These are phyloP conservation scores for Drosophila elegans DNA, from an alignment of 1,140 invertebrate genomes.

Conservation along the genomic window DNA sequence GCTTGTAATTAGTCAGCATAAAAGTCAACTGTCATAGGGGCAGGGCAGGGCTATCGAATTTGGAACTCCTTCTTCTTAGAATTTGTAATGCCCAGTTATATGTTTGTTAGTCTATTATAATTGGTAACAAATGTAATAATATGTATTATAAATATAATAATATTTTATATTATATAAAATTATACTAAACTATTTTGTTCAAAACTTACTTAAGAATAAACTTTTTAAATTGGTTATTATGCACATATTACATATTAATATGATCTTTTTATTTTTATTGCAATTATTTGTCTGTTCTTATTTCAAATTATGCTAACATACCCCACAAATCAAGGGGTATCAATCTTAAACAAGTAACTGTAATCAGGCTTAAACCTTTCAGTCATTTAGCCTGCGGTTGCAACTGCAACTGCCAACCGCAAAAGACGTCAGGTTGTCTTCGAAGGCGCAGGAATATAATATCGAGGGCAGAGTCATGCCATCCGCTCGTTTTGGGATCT, in stretches of 20 bases:
- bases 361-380: constrained; percentile 56
- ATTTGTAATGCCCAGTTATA: background rate
- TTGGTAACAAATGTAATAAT: too few relatives aligned
- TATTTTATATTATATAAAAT: too few relatives aligned
- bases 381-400: constrained; percentile 51
- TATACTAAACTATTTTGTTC: too few relatives aligned
- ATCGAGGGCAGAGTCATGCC: constrained; percentile 57
- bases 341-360: constrained; percentile 48
- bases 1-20: constrained; percentile 70
- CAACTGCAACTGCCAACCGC: constrained; percentile 46
- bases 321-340: background rate
- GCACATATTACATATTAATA: background rate
- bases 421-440: constrained; percentile 51
- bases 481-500: constrained; percentile 43
- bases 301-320: background rate
- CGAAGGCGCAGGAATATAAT: constrained; percentile 26
- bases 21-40: constrained; percentile 28
- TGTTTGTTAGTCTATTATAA: too few relatives aligned
- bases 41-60: background rate
- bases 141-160: too few relatives aligned
- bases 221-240: too few relatives aligned
- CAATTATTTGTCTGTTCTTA: background rate
- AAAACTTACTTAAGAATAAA: too few relatives aligned
- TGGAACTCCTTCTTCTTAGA: background rate
- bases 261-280: background rate